Evolutionary conservation across 2,888 invertebrate genomes (phyloP).

Genomic region (Busseola fusca): DNA sequence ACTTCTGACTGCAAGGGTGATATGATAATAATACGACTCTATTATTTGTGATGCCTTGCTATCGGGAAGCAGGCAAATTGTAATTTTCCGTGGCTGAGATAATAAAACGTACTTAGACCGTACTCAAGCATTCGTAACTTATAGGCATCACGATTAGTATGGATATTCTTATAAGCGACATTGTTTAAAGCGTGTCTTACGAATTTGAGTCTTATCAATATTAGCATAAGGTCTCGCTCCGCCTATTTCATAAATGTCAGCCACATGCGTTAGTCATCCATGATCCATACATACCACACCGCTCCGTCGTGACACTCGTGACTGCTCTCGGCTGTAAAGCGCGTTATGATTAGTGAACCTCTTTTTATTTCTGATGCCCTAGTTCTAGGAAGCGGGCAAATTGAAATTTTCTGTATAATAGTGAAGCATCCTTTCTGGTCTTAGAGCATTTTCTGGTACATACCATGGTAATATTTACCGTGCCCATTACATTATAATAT

Average conservation of each 20-base stretch:
- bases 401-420: conserved; percentile 31
- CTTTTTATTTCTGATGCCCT: conserved; percentile 9
- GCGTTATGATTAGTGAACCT: not conserved
- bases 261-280: too few relatives aligned
- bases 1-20: not conserved
- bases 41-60: conserved; percentile 17
- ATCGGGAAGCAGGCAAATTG: conserved; percentile 22
- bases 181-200: not conserved
- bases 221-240: not conserved
- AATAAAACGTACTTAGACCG: not conserved
- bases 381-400: conserved; percentile 7
- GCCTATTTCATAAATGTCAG: too few relatives aligned
- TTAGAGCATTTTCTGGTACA: too few relatives aligned
- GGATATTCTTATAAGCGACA: not conserved
- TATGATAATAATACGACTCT: not conserved
- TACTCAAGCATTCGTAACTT: not conserved
- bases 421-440: conserved; percentile 19
- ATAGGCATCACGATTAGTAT: not conserved
- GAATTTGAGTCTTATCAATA: not conserved
- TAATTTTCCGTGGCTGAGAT: conserved; percentile 39
- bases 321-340: not conserved
- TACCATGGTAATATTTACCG: too few relatives aligned
- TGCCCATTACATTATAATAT: too few relatives aligned
- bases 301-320: too few relatives aligned
- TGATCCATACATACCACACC: too few relatives aligned